Evolutionary conservation across 2,113 vertebrate genomes (phyloP).

Genomic region (Ploceus nigricollis): DNA sequence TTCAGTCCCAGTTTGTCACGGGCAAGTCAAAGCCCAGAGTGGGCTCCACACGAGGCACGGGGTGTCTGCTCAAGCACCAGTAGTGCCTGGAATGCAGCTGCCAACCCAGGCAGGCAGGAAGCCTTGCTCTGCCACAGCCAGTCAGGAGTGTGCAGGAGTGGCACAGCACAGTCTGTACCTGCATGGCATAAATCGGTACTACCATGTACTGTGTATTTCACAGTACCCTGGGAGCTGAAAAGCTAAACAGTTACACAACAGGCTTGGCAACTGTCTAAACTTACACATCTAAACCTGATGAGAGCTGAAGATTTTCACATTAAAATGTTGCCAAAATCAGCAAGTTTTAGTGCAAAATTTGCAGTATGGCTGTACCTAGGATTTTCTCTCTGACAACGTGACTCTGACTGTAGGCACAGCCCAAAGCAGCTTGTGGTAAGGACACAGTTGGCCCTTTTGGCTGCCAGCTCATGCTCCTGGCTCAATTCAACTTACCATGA

Average conservation of each 20-base stretch:
- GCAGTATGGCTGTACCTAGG: not conserved
- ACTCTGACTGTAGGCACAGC: not conserved
- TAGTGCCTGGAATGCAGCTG: not conserved
- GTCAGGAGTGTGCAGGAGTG: fast-evolving
- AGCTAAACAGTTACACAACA: not conserved
- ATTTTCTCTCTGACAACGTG: not conserved
- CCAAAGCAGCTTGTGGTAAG: not conserved
- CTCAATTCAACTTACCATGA: not conserved
- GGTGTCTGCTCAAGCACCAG: not conserved
- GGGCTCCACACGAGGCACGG: not conserved
- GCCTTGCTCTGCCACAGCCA: not conserved
- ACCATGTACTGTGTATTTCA: not conserved
- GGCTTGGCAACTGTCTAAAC: not conserved
- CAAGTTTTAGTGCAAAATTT: not conserved
- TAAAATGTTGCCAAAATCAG: not conserved
- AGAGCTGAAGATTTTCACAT: not conserved
- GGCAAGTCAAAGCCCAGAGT: not conserved
- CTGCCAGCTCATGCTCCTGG: not conserved
- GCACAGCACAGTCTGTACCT: not conserved
- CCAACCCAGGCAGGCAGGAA: not conserved
- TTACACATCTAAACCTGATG: not conserved
- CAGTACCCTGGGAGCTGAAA: not conserved
- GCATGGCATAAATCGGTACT: fast-evolving
- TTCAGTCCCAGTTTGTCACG: not conserved
- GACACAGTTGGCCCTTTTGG: not conserved